phyloP scores from a whole-genome alignment of 2,113 vertebrate genomes.

The Myiopsitta monachus region DNA sequence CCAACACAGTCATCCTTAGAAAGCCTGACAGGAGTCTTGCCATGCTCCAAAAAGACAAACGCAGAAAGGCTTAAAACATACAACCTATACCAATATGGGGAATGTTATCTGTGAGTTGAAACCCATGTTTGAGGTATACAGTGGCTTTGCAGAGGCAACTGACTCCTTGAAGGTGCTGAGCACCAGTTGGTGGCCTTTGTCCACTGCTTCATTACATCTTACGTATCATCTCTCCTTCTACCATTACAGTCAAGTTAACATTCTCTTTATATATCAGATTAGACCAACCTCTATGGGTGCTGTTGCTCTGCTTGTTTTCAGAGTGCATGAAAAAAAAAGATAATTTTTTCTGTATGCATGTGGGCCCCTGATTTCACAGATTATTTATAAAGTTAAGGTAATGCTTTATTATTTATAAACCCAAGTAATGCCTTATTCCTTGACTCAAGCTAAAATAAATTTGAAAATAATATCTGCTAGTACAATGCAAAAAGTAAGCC shows the following conservation, averaged over 20 bases:
- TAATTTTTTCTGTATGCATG: background rate
- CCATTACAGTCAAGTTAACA: background rate
- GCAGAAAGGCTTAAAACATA: background rate
- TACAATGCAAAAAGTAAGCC: background rate
- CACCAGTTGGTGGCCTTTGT: background rate
- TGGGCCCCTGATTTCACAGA: background rate
- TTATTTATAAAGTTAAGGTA: background rate
- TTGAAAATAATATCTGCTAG: background rate
- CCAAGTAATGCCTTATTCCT: background rate
- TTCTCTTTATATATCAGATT: background rate
- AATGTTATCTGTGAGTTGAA: background rate
- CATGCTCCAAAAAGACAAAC: background rate
- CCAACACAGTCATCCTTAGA: background rate
- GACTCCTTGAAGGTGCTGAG: background rate
- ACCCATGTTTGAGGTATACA: accelerated
- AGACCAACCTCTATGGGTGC: background rate
- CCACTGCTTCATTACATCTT: background rate
- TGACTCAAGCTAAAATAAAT: background rate
- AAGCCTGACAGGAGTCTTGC: background rate
- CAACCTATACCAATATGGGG: accelerated
- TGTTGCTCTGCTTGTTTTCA: background rate
- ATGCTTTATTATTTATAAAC: background rate
- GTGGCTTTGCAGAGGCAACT: background rate
- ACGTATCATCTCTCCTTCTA: background rate
- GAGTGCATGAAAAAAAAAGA: background rate